phyloP scores from a whole-genome alignment of 2,113 vertebrate species.

The Austrofundulus limnaeus region DNA sequence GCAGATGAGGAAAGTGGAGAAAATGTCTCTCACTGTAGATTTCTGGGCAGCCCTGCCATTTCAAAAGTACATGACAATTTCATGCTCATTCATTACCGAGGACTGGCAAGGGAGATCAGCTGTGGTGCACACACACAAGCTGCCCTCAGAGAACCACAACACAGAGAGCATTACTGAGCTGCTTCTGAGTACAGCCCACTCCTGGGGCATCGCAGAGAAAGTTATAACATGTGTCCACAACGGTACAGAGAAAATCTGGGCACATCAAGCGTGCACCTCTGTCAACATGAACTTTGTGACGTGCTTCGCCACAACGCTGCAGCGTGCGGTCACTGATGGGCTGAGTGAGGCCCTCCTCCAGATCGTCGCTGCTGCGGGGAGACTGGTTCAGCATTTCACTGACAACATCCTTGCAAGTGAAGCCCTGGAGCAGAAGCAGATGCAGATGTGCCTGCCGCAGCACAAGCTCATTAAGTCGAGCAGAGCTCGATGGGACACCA shows the following conservation, averaged over 20 bases:
- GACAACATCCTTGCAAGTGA: conserved; percentile 34
- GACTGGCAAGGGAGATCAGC: conserved; percentile 58
- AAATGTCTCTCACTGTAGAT: conserved; percentile 58
- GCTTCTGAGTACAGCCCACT: conserved; percentile 40
- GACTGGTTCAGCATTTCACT: conserved; percentile 58
- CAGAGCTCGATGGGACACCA: conserved; percentile 61
- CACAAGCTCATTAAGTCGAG: conserved; percentile 53
- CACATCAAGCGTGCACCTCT: neutral
- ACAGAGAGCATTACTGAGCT: conserved; percentile 23
- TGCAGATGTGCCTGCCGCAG: conserved; percentile 62
- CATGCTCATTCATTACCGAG: conserved; percentile 64
- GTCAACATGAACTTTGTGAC: conserved; percentile 48
- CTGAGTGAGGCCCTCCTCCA: conserved; percentile 52
- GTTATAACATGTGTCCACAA: conserved; percentile 60
- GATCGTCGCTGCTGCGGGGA: conserved; percentile 51
- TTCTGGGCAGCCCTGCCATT: conserved; percentile 56
- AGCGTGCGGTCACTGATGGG: conserved; percentile 49
- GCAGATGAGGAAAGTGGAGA: conserved; percentile 52
- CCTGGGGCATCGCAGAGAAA: conserved; percentile 51
- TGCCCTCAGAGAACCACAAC: conserved; percentile 12
- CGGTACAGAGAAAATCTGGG: conserved; percentile 5
- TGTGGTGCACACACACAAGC: conserved; percentile 62
- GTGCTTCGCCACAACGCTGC: conserved; percentile 57
- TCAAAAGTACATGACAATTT: conserved; percentile 57
- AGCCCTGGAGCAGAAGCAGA: conserved; percentile 60